Percentiles rank a stretch among this genome's conserved stretches.
Evolutionary conservation across 2,888 invertebrate genomes (phyloP).

Genomic region (Thyatira batis): DNA sequence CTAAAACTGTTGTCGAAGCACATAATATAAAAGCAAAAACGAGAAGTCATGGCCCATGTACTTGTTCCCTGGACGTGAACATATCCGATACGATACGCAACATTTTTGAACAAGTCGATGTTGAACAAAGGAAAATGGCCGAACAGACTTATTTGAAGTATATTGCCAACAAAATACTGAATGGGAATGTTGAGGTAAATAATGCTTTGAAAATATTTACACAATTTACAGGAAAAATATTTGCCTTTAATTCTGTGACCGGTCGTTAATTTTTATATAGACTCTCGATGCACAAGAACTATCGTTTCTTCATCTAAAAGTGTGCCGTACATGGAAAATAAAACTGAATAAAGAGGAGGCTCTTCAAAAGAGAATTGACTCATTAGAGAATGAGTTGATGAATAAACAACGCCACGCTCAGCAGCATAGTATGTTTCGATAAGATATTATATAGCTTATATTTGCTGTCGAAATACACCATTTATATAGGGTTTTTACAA

Average conservation of each 20-base stretch:
- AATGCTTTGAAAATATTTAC: slow-evolving; percentile 6
- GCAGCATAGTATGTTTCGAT: slow-evolving; percentile 65
- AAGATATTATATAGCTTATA: slow-evolving; percentile 1
- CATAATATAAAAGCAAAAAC: slow-evolving; percentile 62
- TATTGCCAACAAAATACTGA: slow-evolving; percentile 68
- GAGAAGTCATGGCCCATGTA: slow-evolving; percentile 60
- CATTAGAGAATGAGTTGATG: slow-evolving; percentile 71
- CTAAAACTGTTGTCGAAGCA: slow-evolving; percentile 67
- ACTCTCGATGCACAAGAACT: slow-evolving; percentile 75
- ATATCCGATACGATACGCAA: slow-evolving; percentile 70
- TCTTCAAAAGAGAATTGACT: slow-evolving; percentile 67
- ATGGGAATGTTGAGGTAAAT: slow-evolving; percentile 58
- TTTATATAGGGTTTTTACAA: too few relatives aligned
- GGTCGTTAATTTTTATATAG: slow-evolving; percentile 39
- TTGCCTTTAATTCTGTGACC: too few relatives aligned
- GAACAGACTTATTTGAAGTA: slow-evolving; percentile 67
- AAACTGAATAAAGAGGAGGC: slow-evolving; percentile 69
- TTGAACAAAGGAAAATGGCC: slow-evolving; percentile 64
- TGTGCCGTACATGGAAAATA: slow-evolving; percentile 75
- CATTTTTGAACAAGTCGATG: slow-evolving; percentile 73
- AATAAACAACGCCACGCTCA: slow-evolving; percentile 75
- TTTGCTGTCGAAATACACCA: too few relatives aligned
- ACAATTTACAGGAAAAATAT: neutral
- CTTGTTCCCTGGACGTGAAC: slow-evolving; percentile 66
- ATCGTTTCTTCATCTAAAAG: slow-evolving; percentile 78